phyloP scores from a whole-genome alignment of 2,113 vertebrate genomes.

The Natator depressus region DNA sequence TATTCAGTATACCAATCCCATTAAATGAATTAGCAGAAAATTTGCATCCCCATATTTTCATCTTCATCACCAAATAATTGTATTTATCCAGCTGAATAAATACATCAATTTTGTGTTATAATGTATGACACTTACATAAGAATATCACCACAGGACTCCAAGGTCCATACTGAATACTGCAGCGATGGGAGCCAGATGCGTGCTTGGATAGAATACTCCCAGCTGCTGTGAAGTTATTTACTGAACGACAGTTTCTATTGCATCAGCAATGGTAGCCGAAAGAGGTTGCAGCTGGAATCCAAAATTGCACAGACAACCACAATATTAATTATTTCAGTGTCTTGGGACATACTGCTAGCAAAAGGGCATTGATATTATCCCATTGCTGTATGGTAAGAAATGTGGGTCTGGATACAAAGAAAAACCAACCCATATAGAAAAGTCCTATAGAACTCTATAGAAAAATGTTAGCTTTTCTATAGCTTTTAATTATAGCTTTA shows the following conservation, averaged over 20 bases:
- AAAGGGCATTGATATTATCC: background rate
- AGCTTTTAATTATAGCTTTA: background rate
- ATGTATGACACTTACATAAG: background rate
- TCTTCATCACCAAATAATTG: background rate
- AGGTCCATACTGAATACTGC: background rate
- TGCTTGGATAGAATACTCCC: background rate
- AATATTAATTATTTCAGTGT: background rate
- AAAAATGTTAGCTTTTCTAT: background rate
- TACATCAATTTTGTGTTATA: background rate
- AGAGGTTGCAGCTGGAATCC: background rate
- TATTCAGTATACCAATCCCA: background rate
- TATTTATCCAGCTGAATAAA: slow-evolving; percentile 21
- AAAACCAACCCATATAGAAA: background rate
- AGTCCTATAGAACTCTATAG: background rate
- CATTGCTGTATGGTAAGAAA: background rate
- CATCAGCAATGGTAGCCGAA: background rate
- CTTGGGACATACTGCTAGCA: background rate
- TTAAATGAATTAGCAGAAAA: background rate
- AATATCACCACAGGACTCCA: background rate
- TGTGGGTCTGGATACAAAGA: background rate
- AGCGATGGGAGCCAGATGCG: background rate
- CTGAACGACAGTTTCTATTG: slow-evolving; percentile 1
- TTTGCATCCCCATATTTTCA: background rate
- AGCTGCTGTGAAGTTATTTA: slow-evolving; percentile 15
- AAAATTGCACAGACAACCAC: background rate